These are phyloP conservation scores for Cryptomyrus ogoouensis DNA, from an alignment of 2,113 vertebrate genomes.

Conservation along the genomic window DNA sequence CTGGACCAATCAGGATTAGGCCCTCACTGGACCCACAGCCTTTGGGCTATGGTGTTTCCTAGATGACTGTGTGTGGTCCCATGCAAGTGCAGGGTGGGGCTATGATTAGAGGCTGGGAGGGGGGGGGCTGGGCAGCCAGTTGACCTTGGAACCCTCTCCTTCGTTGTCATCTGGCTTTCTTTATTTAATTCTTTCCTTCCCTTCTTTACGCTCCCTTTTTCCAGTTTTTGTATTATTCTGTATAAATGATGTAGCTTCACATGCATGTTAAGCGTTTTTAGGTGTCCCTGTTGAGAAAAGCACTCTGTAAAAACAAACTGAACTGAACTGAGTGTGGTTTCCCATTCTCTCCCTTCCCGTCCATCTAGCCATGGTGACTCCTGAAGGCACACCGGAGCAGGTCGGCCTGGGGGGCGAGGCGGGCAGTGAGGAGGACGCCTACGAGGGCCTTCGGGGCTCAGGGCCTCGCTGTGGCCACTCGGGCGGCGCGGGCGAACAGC, in stretches of 20 bases:
- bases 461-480: slow-evolving; percentile 76
- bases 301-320: background rate
- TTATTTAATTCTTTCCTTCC: background rate
- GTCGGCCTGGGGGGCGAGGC: slow-evolving; percentile 61
- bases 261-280: background rate
- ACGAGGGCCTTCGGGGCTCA: slow-evolving; percentile 77
- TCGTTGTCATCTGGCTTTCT: background rate
- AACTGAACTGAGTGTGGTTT: background rate
- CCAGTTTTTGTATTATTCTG: background rate
- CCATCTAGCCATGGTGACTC: slow-evolving; percentile 64
- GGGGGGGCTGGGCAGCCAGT: background rate
- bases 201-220: background rate
- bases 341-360: background rate
- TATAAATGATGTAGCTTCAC: background rate
- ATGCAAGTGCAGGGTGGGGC: background rate
- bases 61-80: background rate
- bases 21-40: background rate
- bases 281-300: background rate
- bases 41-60: background rate
- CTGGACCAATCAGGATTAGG: background rate
- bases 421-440: slow-evolving; percentile 83
- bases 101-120: background rate
- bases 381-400: slow-evolving; percentile 71
- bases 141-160: background rate
- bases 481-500: slow-evolving; percentile 88